Conservation (phyloP, 2,797 vertebrate genomes). For the Yasuhikotakia modesta region DNA sequence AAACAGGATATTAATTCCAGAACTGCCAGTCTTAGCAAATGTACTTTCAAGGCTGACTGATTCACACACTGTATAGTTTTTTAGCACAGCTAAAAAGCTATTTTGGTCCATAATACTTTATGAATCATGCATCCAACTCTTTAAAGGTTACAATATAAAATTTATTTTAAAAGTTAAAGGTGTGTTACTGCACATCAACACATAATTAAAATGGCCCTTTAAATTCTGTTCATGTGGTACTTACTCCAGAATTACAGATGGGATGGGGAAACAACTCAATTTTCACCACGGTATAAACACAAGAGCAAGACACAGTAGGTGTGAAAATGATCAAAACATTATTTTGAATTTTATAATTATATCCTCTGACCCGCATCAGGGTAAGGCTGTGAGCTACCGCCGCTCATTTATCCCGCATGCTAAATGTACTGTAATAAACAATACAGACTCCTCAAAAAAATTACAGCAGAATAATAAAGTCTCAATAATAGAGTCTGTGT, state of each 20-base stretch:
- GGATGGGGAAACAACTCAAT: background rate
- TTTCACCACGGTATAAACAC: background rate
- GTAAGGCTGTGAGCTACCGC: background rate
- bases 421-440: background rate
- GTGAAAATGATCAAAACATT: background rate
- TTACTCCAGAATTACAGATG: background rate
- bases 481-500: background rate
- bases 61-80: background rate
- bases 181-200: background rate
- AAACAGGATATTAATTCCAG: background rate
- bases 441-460: too few species aligned
- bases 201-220: too few species aligned
- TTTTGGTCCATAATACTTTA: background rate
- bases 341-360: background rate
- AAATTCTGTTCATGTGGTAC: background rate
- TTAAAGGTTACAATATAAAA: background rate
- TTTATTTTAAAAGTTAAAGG: background rate
- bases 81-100: background rate
- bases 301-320: background rate
- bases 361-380: background rate
- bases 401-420: background rate
- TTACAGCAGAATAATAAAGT: background rate
- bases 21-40: background rate
- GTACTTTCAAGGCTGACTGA: constrained; percentile 1
- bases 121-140: background rate